Base-by-base conservation (phyloP, 2,888 invertebrate species). In the Protophormia terraenovae region DNA sequence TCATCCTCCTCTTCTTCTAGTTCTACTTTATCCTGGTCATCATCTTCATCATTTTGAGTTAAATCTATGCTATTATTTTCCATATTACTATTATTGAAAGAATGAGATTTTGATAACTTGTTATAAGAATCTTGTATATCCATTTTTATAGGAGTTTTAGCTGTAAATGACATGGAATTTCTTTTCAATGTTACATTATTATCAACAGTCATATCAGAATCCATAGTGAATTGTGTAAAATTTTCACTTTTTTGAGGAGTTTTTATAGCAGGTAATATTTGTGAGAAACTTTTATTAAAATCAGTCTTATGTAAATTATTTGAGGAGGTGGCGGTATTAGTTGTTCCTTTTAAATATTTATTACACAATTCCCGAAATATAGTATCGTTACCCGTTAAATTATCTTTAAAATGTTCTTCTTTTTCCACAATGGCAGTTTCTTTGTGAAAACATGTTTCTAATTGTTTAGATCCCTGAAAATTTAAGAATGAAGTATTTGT, bases 51-150 rank as follows among this genome's bases (percentile, higher is more conserved):
- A 60, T 53, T 79, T 86, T 88, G 90, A 0, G 90, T 91, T 45
- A 91, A 84, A 69, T 90, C 91, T 41, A 90, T 89, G 72, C 89
- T 90, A 0, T 62, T 71, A 80, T 87, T 83, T 1, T 19, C 19
- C 2, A 35, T 29, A 16, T 82, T 27, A 6, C n/a, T 12, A 7
- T 64, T 24, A 45, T 29, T 71, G n/a, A 82, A 78, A 0, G 78
- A 79, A 16, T 85, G 73, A 1, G 75, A 79, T 82, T 69, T 85
- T 3, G n/a, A 10, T 29, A 73, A 35, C 16, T 8, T 29, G n/a
- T 7, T 27, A 19, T 71, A 27, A 19, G 6, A 6, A 47, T 41
- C 3, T 0, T 14, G 10, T 35, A 6, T 64, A 3, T 32, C 3
- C 3, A 14, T 4, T 55, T 83, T 73, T 19, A 14, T 19, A 6